phyloP scores from a whole-genome alignment of 37 sponge, comb jelly and placozoan genomes.

The Agelas oroides region DNA sequence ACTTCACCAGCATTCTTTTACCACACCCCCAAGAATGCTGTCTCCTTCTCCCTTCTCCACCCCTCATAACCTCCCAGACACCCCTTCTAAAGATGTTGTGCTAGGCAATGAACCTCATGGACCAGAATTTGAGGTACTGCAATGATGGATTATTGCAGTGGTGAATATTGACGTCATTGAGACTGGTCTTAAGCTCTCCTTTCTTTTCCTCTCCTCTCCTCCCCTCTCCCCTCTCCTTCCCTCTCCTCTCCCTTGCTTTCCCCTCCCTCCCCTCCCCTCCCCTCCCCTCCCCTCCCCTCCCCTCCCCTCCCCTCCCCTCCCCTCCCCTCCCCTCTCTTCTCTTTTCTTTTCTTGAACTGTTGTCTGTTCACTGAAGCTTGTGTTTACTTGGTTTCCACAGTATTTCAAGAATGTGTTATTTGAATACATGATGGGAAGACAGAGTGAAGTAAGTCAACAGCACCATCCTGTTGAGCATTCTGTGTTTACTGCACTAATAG shows the following conservation, averaged over 20 bases:
- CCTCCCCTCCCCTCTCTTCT: background rate
- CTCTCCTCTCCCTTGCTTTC: background rate
- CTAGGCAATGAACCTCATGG: constrained; percentile 76
- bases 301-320: background rate
- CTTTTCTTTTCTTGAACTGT: too few relatives aligned
- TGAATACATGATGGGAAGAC: constrained; percentile 60
- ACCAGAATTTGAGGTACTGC: constrained; percentile 71
- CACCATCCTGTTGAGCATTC: background rate
- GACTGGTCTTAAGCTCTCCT: too few relatives aligned
- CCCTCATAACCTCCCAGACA: constrained; percentile 37
- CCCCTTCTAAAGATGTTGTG: constrained; percentile 71
- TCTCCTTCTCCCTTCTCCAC: constrained; percentile 19
- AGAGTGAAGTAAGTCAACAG: background rate
- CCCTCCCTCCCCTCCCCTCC: background rate
- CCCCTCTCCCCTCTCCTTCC: background rate
- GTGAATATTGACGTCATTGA: background rate
- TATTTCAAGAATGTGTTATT: constrained; percentile 81
- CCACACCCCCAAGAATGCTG: background rate
- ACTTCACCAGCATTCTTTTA: background rate
- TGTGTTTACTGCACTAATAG: too few relatives aligned
- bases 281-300: too few relatives aligned
- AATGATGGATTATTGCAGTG: background rate
- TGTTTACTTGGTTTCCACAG: constrained; percentile 16
- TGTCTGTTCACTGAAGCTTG: too few relatives aligned
- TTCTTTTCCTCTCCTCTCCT: too few relatives aligned